phyloP scores from a whole-genome alignment of 2,888 invertebrate genomes.

The Crioceris asparagi region DNA sequence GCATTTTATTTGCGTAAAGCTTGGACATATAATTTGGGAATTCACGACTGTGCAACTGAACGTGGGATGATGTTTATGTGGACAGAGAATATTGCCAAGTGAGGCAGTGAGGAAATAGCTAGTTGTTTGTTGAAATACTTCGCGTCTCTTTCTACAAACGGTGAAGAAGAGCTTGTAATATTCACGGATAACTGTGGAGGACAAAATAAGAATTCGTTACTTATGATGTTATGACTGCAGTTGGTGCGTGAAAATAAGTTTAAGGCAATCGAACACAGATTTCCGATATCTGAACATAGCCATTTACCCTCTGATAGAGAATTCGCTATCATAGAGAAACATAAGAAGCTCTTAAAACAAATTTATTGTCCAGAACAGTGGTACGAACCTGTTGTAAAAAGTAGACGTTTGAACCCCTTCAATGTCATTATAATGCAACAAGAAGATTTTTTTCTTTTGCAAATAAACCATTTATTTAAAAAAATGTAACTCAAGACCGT shows the following conservation, averaged over 20 bases:
- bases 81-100: slow-evolving; percentile 15
- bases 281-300: slow-evolving; percentile 10
- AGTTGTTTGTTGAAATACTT: slow-evolving; percentile 14
- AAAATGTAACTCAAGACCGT: too few relatives aligned
- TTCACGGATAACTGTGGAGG: slow-evolving; percentile 13
- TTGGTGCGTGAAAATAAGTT: slow-evolving; percentile 6
- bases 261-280: slow-evolving; percentile 10
- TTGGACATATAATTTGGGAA: slow-evolving; percentile 19
- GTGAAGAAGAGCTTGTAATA: slow-evolving; percentile 6
- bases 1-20: slow-evolving; percentile 19
- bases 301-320: slow-evolving; percentile 9
- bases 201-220: slow-evolving; percentile 12
- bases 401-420: slow-evolving; percentile 8
- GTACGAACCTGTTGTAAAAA: slow-evolving; percentile 7
- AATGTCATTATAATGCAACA: neutral
- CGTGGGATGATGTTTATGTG: slow-evolving; percentile 16
- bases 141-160: slow-evolving; percentile 1
- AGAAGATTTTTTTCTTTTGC: slow-evolving; percentile 8
- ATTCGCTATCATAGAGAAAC: slow-evolving; percentile 10
- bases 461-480: too few relatives aligned
- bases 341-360: slow-evolving; percentile 8
- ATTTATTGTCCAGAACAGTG: slow-evolving; percentile 7
- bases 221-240: slow-evolving; percentile 9
- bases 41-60: slow-evolving; percentile 17
- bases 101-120: slow-evolving; percentile 16